These are phyloP conservation scores for Apistogramma diplotaenia DNA, from an alignment of 2,113 vertebrate species.

Conservation along the genomic window DNA sequence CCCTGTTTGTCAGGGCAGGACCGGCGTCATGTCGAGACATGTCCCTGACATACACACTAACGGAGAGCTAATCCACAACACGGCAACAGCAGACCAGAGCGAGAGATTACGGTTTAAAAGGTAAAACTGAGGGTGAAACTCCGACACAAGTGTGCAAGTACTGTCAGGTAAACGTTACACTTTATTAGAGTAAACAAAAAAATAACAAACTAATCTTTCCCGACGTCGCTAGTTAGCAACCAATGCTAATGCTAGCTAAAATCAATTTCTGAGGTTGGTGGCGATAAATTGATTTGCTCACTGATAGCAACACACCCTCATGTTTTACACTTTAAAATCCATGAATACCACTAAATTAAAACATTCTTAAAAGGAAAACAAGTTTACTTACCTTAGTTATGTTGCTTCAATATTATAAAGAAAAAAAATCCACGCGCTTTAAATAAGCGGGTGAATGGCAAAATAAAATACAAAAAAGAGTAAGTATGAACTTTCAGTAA, in stretches of 20 bases:
- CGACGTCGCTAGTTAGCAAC: background rate
- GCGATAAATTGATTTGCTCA: background rate
- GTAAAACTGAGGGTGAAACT: background rate
- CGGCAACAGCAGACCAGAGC: background rate
- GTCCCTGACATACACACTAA: conserved; percentile 38
- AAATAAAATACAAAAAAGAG: conserved; percentile 36
- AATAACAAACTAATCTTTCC: background rate
- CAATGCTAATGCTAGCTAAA: conserved; percentile 27
- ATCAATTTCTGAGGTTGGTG: background rate
- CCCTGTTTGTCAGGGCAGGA: background rate
- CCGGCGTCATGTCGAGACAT: conserved; percentile 65
- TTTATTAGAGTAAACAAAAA: background rate
- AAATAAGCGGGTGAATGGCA: conserved; percentile 8
- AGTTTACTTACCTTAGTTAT: conserved; percentile 58
- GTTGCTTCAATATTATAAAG: conserved; percentile 2
- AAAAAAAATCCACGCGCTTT: background rate
- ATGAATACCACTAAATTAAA: background rate
- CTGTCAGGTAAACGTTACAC: accelerated
- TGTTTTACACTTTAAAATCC: background rate
- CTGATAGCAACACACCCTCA: background rate
- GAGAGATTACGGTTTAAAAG: background rate
- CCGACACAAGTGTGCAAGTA: accelerated
- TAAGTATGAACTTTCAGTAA: conserved; percentile 63
- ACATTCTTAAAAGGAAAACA: background rate
- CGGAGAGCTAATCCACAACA: background rate